Evolutionary conservation across 30 jellyfish, hydroid and myxozoan species (phyloP), one percentile per base, ranked within the genome.

Genomic region (Morbakka virulenta): DNA sequence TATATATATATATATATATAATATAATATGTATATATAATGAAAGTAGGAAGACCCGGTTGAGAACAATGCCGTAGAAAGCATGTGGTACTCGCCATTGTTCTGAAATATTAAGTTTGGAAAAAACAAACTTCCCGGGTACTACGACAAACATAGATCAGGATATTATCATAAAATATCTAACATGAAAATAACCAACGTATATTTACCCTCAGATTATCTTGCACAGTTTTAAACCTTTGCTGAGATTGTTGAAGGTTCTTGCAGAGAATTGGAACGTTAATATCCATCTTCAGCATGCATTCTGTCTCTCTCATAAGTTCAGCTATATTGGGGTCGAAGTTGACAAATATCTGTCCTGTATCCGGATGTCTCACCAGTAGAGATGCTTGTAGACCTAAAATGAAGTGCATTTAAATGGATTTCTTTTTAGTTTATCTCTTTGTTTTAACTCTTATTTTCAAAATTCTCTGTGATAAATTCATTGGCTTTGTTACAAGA

Each of bases 301-400:
- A 83, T 34, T 84, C 96, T 0, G 96, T 91, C 67, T 91, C 98
- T 30, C 98, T 74, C 2, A 91, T 81, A 48, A 91, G 67, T 66
- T 91, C 96, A 4, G 41, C 50, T 28, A 91, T 84, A 62, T 23
- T 29, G 12, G 98, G 98, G 51, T 91, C 98, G 50, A 91, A 91
- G 48, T 91, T 91, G 11, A 91, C 98, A 57, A 67, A 77, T 49
- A 91, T 32, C 33, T 29, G 68, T 2, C 79, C 87, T 12, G 96
- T 83, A 12, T 84, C 92, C 3, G 86, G 91, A 34, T 91, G 81
- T 20, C 98, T 75, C 28, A 91, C 96, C 22, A 91, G 85, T 26
- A 91, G 52, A 13, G 98, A 85, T 22, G 94, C 95, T 61, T 91
- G 96, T 6, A 91, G 91, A 9, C 98, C 98, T 91, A 32, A 4